Evolutionary conservation across 2,113 vertebrate species (phyloP), one percentile per base, ranked within the genome.

Genomic region (Lutjanus erythropterus): DNA sequence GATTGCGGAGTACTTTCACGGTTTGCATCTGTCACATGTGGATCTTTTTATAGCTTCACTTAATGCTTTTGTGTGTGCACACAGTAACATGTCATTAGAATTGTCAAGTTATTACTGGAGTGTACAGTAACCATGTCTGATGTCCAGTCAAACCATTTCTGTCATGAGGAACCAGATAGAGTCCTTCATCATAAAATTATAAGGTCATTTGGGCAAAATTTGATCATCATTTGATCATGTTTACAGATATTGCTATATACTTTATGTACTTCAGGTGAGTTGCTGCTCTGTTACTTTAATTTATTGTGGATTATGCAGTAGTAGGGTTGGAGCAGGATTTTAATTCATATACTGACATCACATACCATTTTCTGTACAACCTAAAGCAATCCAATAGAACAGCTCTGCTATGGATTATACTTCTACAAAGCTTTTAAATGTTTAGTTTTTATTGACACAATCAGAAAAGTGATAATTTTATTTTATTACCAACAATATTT

Each of bases 21-120:
- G 9, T 68, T 79, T 55, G 49, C 10, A 70, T 61, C 31, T 70
- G 39, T 75, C 74, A 81, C 60, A 33, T 44, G 3, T 23, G 18
- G 39, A 9, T 68, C 39, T 77, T 46, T 90, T 31, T 74, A 60
- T 52, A 37, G 56, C 35, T 70, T 42, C 12, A 8, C 64, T 12
- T 27, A 9, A 29, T n/a, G 59, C 19, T 52, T 29, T 16, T 52
- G 21, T 64, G 21, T 31, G 14, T 3, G 4, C 2, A 4, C 12
- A 25, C 49, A 66, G 44, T n/a, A 39, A 68, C 39, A 35, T 27
- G 15, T 9, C 49, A 4, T 21, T 44, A 31, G 35, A 9, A 41
- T 23, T 58, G 50, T n/a, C 5, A 2, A 31, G 27, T 65, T 59
- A 31, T 68, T 49, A 31, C 23, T 44, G 23, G 19, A 14, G 4